Evolutionary conservation across 2,113 vertebrate species (phyloP).

Genomic region (Trematomus loennbergii): DNA sequence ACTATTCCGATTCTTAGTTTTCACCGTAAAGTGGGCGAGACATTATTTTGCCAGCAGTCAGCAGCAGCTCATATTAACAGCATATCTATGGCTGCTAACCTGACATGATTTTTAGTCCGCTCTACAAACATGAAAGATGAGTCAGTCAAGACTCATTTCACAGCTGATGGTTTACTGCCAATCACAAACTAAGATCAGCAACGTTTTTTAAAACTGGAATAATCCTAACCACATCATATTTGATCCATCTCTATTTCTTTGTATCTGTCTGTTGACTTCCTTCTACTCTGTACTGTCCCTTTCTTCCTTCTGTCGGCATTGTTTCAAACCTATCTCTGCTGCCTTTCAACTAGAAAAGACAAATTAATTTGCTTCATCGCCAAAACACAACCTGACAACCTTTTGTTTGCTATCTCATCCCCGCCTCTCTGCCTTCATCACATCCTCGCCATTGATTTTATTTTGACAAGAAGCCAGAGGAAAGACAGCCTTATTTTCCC

Average conservation of each 20-base stretch:
- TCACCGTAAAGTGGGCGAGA: no score
- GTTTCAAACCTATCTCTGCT: constrained; percentile 52
- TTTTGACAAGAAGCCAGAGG: constrained; percentile 52
- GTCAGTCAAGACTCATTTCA: constrained; percentile 34
- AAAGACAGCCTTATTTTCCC: constrained; percentile 21
- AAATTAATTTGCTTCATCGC: constrained; percentile 50
- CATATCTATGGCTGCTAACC: constrained; percentile 11
- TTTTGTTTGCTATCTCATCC: constrained; percentile 29
- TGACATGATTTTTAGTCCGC: constrained; percentile 17
- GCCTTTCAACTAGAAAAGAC: constrained; percentile 51
- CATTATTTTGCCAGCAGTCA: no score
- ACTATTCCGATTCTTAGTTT: no score
- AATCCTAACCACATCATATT: constrained; percentile 25
- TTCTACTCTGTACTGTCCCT: neutral
- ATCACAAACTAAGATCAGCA: constrained; percentile 1
- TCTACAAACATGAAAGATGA: constrained; percentile 33
- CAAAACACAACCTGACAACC: constrained; percentile 55
- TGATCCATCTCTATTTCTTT: constrained; percentile 18
- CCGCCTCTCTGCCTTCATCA: constrained; percentile 42
- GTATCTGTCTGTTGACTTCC: constrained; percentile 23
- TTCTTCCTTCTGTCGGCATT: constrained; percentile 26
- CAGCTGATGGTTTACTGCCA: constrained; percentile 44
- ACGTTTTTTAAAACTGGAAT: constrained; percentile 9
- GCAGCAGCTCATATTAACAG: constrained; percentile 13
- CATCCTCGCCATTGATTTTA: constrained; percentile 36